Evolutionary conservation across 2,797 vertebrate species (phyloP).

Genomic region (Myoxocephalus aenaeus): DNA sequence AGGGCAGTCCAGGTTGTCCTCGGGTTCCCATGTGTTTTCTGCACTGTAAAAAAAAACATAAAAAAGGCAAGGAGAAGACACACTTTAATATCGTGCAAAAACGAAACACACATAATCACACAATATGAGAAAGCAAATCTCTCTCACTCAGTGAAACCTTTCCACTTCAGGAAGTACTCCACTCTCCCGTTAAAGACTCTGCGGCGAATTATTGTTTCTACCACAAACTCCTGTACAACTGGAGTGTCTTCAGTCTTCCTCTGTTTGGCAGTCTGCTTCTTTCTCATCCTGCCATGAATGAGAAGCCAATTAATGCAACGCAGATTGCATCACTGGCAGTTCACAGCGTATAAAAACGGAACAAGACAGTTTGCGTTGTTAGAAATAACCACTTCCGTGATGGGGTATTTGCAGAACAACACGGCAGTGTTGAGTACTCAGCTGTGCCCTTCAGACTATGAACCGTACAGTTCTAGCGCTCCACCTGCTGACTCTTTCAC

Average conservation of each 20-base stretch:
- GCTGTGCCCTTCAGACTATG: slow-evolving; percentile 54
- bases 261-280: slow-evolving; percentile 98
- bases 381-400: slow-evolving; percentile 6
- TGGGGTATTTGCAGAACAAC: slow-evolving; percentile 15
- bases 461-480: slow-evolving; percentile 46
- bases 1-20: slow-evolving; percentile 98
- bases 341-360: not conserved
- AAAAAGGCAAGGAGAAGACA: not conserved
- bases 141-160: slow-evolving; percentile 98
- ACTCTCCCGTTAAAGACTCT: slow-evolving; percentile 94
- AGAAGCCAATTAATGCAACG: not conserved
- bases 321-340: not conserved
- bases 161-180: slow-evolving; percentile 99
- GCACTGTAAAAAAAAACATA: slow-evolving; percentile 81
- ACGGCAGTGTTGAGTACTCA: slow-evolving; percentile 34
- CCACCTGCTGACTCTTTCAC: slow-evolving; percentile 70
- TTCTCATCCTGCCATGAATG: slow-evolving; percentile 91
- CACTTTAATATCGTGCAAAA: not conserved
- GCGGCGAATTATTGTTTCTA: slow-evolving; percentile 94
- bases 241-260: slow-evolving; percentile 95
- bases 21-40: slow-evolving; percentile 98
- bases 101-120: not conserved
- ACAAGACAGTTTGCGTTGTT: not conserved
- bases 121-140: not conserved
- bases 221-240: slow-evolving; percentile 97